Conservation (phyloP, 2,888 invertebrate genomes). For the Leptinotarsa rubiginosa region DNA sequence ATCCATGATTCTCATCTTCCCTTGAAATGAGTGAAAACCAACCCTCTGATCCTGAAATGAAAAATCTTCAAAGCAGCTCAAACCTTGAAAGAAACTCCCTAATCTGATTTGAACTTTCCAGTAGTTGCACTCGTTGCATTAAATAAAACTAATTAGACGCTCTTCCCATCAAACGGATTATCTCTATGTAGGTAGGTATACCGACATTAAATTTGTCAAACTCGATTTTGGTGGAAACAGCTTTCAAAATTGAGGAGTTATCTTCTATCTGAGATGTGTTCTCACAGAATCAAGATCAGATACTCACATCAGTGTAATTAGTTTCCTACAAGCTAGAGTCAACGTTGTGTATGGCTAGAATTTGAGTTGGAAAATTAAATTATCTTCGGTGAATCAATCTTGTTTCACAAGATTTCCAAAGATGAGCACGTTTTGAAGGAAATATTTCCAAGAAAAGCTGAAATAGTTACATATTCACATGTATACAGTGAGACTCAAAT, state of each 20-base stretch:
- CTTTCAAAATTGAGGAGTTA: neutral
- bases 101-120: neutral
- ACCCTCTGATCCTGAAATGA: neutral
- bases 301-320: neutral
- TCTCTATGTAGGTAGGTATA: neutral
- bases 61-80: neutral
- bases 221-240: neutral
- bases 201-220: neutral
- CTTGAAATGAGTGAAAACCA: neutral
- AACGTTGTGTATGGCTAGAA: neutral
- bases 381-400: neutral
- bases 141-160: conserved; percentile 10
- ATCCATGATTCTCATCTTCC: too few species aligned
- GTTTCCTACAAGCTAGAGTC: neutral
- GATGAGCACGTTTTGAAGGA: too few species aligned
- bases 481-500: too few species aligned
- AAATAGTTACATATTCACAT: too few species aligned
- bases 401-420: neutral
- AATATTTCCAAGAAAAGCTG: too few species aligned
- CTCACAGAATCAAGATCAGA: neutral
- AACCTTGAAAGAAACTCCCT: neutral
- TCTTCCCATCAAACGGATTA: conserved; percentile 1
- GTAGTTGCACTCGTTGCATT: neutral
- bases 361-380: neutral
- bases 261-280: neutral